Base-by-base conservation (phyloP, 1,140 invertebrate species). In the Condylostylus longicornis region DNA sequence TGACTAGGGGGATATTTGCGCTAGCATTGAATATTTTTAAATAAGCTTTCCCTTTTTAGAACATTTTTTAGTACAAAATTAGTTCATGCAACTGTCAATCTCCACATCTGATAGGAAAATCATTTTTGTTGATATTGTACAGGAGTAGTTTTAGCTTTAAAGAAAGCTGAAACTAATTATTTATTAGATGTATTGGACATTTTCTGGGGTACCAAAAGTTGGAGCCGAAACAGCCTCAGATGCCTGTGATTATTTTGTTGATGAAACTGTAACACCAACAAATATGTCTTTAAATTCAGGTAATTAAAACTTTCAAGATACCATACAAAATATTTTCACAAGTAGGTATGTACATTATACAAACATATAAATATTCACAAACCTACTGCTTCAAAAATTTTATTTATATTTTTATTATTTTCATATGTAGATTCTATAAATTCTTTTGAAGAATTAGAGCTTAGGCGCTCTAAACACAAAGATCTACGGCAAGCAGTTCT, bases 401-500 rank as follows among this genome's bases (percentile, higher is more conserved):
- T 8, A n/a, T 25, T 8, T 8, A 8, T 25, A 32, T 13, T 19
- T 18, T 1, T 5, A 31, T 29, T 37, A 22, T 35, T 48, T 31
- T 32, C 6, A 15, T 13, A 4, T 13, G 14, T 4, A 3, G 25
- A 27, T 27, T n/a, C 9, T n/a, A 6, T 23, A 23, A 5, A 8
- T 13, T 30, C 17, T 32, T 18, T 32, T 15, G n/a, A 10, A 32
- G n/a, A 14, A 15, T 27, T 27, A 10, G 3, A 10, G 3, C 10
- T 4, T 60, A 79, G 77, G 80, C 70, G 76, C 72, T 2, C 65
- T 15, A 69, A 73, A 20, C 82, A 87, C 58, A 66, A 70, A 10
- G 70, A 75, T 13, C 64, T 90, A 1, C 69, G 82, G 9, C 76
- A 83, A 30, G 73, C 79, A 12, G 79, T 82, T 38, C 61, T 65